phyloP scores from a whole-genome alignment of 2,797 vertebrate species.

The Notolepis coatsorum region DNA sequence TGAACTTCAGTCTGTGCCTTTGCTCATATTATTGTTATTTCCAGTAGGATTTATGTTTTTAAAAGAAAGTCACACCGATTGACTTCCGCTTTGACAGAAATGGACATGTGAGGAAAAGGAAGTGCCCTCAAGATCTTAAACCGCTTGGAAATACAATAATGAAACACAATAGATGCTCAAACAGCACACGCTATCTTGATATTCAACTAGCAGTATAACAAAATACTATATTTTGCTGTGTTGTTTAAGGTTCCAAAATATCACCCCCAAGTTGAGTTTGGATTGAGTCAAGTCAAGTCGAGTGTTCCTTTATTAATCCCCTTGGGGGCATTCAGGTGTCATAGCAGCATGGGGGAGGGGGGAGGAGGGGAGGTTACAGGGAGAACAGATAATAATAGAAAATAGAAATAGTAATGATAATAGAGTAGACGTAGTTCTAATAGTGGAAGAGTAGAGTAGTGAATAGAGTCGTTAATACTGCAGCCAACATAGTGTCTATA shows the following conservation, averaged over 20 bases:
- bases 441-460: too few species aligned
- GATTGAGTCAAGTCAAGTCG: too few species aligned
- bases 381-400: too few species aligned
- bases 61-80: not conserved
- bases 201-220: not conserved
- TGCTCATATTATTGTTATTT: conserved; percentile 12
- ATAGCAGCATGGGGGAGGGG: too few species aligned
- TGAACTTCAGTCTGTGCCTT: conserved; percentile 58
- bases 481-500: too few species aligned
- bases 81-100: not conserved
- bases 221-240: not conserved
- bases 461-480: too few species aligned
- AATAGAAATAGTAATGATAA: too few species aligned
- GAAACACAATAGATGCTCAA: not conserved
- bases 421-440: too few species aligned
- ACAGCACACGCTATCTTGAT: not conserved
- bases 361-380: too few species aligned
- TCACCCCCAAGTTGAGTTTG: too few species aligned
- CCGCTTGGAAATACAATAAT: not conserved
- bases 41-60: not conserved
- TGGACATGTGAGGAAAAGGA: not conserved
- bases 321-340: too few species aligned
- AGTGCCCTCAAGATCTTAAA: conserved; percentile 1
- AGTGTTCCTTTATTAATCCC: too few species aligned
- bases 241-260: not conserved